Conservation (phyloP, 2,797 vertebrate genomes). For the Phoxinus dragarum region DNA sequence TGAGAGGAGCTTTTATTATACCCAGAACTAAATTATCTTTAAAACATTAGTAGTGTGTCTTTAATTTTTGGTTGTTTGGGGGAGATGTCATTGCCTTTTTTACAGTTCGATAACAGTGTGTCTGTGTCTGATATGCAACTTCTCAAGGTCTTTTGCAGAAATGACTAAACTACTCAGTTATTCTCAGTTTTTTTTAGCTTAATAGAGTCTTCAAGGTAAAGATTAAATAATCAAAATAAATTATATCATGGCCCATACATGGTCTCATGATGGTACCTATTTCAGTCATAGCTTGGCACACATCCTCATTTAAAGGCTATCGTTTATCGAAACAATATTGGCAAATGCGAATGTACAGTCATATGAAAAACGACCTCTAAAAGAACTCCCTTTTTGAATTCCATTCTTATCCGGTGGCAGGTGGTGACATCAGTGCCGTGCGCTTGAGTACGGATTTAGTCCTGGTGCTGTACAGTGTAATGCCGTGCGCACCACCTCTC, state of each 20-base stretch:
- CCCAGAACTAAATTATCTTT: background rate
- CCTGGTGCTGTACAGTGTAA: conserved; percentile 44
- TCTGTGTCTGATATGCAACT: conserved; percentile 36
- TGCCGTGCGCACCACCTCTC: conserved; percentile 53
- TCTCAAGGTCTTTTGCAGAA: conserved; percentile 46
- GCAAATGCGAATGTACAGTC: conserved; percentile 14
- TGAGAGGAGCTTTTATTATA: conserved; percentile 8
- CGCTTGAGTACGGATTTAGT: conserved; percentile 63
- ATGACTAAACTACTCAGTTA: background rate
- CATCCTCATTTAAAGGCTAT: background rate
- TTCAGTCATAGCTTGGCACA: background rate
- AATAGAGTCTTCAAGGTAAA: background rate
- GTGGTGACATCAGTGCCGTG: conserved; percentile 66
- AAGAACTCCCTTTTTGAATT: conserved; percentile 66
- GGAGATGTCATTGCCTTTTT: background rate
- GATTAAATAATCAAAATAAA: background rate
- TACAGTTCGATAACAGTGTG: conserved; percentile 33
- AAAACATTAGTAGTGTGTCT: background rate
- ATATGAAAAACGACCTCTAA: conserved; percentile 66
- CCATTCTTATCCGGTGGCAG: conserved; percentile 70
- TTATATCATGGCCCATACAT: background rate
- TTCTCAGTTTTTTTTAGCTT: background rate
- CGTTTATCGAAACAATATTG: background rate
- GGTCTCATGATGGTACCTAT: background rate
- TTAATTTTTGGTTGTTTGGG: conserved; percentile 27